Evolutionary conservation across 2,113 vertebrate species (phyloP), one percentile per base, ranked within the genome.

Genomic region (Solea solea): DNA sequence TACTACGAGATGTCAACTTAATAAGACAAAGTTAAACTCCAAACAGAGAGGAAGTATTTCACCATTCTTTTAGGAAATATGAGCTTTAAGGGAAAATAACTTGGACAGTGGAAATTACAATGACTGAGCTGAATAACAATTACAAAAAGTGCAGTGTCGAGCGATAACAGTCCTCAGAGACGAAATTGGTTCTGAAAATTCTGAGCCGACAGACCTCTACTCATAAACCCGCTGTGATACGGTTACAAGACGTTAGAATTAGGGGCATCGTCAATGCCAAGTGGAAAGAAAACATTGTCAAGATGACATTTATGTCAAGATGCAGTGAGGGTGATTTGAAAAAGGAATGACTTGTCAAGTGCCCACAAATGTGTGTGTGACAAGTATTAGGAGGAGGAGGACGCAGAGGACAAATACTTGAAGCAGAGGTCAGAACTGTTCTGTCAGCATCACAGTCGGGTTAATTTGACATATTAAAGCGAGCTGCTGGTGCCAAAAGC

Each of bases 381-480:
- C n/a, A 28, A 14, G 14, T 46, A 40, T 62, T 9, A 42, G 64
- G 40, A 21, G 44, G 13, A 13, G 27, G 34, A 56, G 28, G 25
- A 59, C 5, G 44, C 13, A 3, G 44, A 9, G 15, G 58, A 74
- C 58, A 70, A 27, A 7, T 14, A n/a, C 16, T 10, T 49, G 65
- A 50, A 65, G 84, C 78, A 80, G 81, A 82, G 87, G 90, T 90
- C 89, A 87, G 69, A 49, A n/a, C 72, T 53, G 69, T 58, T 69
- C 82, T 85, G 90, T 91, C 87, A 83, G 50, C 88, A 84, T 62
- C 70, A 34, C 71, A 39, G 71, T 61, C 56, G 72, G 53, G 85
- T 89, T 90, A 81, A 90, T 92, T 83, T 88, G 89, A 92, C 84
- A 70, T 76, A 87, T 90, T 89, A 87, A 90, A 82, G 75, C 71